Conservation (phyloP, 2,797 vertebrate species). For the Eurystomus glaucurus region DNA sequence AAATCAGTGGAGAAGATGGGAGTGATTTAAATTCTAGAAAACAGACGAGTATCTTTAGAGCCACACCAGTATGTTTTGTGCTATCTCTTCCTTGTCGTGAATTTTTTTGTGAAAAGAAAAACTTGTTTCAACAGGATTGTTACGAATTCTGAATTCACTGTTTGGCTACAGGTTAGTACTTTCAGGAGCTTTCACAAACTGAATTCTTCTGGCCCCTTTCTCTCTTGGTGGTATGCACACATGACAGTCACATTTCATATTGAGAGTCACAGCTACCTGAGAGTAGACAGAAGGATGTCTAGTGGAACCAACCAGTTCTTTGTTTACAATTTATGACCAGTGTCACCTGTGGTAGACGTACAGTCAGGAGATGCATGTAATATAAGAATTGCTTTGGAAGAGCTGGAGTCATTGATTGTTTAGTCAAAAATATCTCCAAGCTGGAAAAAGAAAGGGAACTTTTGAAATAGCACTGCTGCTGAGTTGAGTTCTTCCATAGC, state of each 20-base stretch:
- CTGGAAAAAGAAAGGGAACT: background rate
- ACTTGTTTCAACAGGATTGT: background rate
- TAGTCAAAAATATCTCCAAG: background rate
- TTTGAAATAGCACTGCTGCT: background rate
- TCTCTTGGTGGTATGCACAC: background rate
- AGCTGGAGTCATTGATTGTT: background rate
- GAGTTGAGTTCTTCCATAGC: background rate
- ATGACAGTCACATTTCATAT: background rate
- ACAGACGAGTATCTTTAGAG: background rate
- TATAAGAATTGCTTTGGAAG: background rate
- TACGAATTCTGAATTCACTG: background rate
- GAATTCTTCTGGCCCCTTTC: background rate
- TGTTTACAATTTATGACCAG: background rate
- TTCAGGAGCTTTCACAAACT: background rate
- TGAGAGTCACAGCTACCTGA: background rate
- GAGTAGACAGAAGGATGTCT: background rate
- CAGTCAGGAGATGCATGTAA: background rate
- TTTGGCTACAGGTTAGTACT: background rate
- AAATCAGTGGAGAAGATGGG: background rate
- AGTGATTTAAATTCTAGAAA: background rate
- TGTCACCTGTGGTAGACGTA: background rate
- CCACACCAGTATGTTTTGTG: background rate
- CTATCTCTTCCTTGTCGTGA: background rate
- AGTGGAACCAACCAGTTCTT: background rate
- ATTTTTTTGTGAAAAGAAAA: background rate